A percentile compares a stretch with the other conserved stretches of the same genome.
phyloP scores from a whole-genome alignment of 92 coral and sea anemone species.

The Hydrozoanthus gracilis region DNA sequence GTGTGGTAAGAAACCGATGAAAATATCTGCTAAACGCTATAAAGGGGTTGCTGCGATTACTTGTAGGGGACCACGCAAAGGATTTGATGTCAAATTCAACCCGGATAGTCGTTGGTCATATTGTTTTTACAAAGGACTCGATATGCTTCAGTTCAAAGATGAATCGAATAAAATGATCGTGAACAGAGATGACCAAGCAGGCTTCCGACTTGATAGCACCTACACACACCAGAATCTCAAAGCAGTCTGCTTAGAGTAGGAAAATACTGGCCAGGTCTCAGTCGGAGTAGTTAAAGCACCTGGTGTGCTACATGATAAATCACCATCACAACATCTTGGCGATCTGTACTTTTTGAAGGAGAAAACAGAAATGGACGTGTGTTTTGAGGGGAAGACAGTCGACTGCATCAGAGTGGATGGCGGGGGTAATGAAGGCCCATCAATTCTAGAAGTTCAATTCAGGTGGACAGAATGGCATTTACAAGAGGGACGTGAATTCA shows the following conservation, averaged over 20 bases:
- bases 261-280: constrained; percentile 55
- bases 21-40: constrained; percentile 52
- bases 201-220: constrained; percentile 52
- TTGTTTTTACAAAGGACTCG: constrained; percentile 57
- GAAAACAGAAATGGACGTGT: constrained; percentile 16
- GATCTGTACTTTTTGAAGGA: constrained; percentile 49
- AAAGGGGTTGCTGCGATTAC: constrained; percentile 42
- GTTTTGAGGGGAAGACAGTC: neutral
- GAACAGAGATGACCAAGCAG: constrained; percentile 54
- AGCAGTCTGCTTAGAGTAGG: constrained; percentile 35
- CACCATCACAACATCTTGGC: constrained; percentile 37
- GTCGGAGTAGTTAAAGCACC: constrained; percentile 49
- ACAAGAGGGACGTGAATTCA: neutral
- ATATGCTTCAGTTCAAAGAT: constrained; percentile 45
- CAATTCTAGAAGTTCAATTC: constrained; percentile 21
- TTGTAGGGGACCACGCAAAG: constrained; percentile 46
- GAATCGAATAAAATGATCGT: constrained; percentile 32
- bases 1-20: constrained; percentile 50
- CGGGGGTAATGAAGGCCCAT: constrained; percentile 34
- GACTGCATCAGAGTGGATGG: constrained; percentile 46
- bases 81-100: constrained; percentile 42
- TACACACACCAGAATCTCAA: constrained; percentile 34
- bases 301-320: constrained; percentile 50
- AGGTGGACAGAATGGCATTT: constrained; percentile 31
- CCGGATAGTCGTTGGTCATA: constrained; percentile 62